Percentiles rank a stretch among this genome's conserved stretches.
phyloP scores from a whole-genome alignment of 2,797 vertebrate genomes.

The Halcyon leucocephala region DNA sequence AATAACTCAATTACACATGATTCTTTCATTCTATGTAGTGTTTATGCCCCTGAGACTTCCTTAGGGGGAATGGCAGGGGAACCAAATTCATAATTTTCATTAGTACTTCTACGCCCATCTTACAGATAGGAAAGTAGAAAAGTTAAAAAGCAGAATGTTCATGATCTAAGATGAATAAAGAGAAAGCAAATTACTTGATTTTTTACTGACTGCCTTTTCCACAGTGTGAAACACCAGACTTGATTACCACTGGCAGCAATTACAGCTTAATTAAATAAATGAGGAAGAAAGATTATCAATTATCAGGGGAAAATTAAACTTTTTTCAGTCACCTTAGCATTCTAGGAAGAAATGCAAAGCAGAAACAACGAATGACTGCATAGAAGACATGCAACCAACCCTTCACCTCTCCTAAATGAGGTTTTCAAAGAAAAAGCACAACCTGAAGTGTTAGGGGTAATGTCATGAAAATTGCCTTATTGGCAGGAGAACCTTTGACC shows the following conservation, averaged over 20 bases:
- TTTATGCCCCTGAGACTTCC: background rate
- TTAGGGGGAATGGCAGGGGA: background rate
- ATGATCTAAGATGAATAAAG: background rate
- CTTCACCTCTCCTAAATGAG: background rate
- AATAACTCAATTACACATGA: accelerated
- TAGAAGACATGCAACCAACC: background rate
- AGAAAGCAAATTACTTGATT: background rate
- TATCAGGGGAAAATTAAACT: background rate
- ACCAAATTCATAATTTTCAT: background rate
- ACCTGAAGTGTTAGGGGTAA: background rate
- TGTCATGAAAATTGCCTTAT: background rate
- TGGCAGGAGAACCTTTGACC: background rate
- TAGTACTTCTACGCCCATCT: background rate
- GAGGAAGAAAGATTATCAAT: slow-evolving; percentile 20
- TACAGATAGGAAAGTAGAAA: background rate
- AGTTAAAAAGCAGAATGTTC: background rate
- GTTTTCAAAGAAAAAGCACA: background rate
- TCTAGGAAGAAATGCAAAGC: slow-evolving; percentile 27
- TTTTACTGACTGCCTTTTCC: background rate
- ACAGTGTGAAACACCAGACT: background rate
- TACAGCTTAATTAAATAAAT: slow-evolving; percentile 19
- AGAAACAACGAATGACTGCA: background rate
- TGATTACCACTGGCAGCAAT: slow-evolving; percentile 19
- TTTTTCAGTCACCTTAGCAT: slow-evolving; percentile 60
- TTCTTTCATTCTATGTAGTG: background rate